Evolutionary conservation across 1,140 invertebrate genomes (phyloP).

Genomic region (Eulimnadia texana): DNA sequence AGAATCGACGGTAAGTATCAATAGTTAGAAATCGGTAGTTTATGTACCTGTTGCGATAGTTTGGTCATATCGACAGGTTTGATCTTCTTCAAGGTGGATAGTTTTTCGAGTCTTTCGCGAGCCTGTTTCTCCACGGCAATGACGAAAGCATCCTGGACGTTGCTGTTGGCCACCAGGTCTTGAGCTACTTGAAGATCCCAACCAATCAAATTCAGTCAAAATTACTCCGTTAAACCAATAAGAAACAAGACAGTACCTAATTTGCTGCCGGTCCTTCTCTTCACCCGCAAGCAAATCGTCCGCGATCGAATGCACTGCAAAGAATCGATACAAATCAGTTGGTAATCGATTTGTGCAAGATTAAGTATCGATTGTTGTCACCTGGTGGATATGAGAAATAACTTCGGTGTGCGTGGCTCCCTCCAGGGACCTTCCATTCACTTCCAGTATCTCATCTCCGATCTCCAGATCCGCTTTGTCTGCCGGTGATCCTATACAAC

Average conservation of each 20-base stretch:
- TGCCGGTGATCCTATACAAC: conserved; percentile 61
- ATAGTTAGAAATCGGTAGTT: not conserved
- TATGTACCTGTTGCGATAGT: conserved; percentile 67
- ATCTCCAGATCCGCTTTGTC: conserved; percentile 81
- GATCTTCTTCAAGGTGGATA: conserved; percentile 77
- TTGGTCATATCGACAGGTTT: conserved; percentile 90
- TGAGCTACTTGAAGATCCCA: conserved; percentile 43
- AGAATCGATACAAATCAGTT: not conserved
- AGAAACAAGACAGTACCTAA: conserved; percentile 46
- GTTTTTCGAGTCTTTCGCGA: conserved; percentile 69
- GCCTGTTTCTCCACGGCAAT: conserved; percentile 89
- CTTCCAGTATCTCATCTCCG: conserved; percentile 89
- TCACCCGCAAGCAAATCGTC: conserved; percentile 82
- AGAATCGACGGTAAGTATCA: not conserved
- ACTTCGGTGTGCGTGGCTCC: conserved; percentile 77
- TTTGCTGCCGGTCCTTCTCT: conserved; percentile 65
- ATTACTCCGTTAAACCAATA: not conserved
- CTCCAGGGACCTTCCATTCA: conserved; percentile 78
- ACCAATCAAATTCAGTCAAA: conserved; percentile 4
- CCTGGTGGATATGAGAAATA: conserved; percentile 85
- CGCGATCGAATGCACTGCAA: conserved; percentile 84
- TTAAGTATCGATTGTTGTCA: conserved; percentile 25
- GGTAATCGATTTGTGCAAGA: not conserved
- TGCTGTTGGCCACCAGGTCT: conserved; percentile 62
- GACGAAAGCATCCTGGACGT: conserved; percentile 91